Percentiles rank a stretch among this genome's conserved stretches.
phyloP scores from a whole-genome alignment of 1,140 invertebrate species.

The Aphis gossypii region DNA sequence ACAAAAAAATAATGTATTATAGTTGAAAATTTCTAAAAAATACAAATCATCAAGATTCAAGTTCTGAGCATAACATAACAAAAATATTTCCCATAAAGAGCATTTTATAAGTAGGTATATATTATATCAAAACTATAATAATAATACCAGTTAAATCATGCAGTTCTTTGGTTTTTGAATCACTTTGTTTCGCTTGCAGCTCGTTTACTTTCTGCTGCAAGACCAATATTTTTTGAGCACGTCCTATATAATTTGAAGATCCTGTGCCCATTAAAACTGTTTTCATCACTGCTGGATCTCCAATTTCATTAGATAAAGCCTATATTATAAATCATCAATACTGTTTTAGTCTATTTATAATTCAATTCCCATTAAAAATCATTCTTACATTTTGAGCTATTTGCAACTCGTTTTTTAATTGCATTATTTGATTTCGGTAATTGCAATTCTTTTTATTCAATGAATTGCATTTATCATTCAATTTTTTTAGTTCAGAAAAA shows the following conservation, averaged over 20 bases:
- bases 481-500: background rate
- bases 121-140: background rate
- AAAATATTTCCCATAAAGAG: background rate
- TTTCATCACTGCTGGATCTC: background rate
- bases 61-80: no score
- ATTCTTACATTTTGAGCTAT: conserved; percentile 26
- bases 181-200: conserved; percentile 9
- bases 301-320: conserved; percentile 42
- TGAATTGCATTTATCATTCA: background rate
- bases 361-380: background rate
- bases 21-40: no score
- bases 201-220: conserved; percentile 29
- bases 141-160: background rate
- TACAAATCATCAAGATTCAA: no score
- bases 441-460: conserved; percentile 29
- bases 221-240: conserved; percentile 28
- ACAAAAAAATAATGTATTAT: no score
- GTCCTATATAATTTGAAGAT: conserved; percentile 29
- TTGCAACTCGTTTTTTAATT: conserved; percentile 48
- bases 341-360: background rate
- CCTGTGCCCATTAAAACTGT: background rate
- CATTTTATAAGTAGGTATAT: no score
- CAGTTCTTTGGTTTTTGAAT: background rate
- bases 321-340: background rate
- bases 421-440: conserved; percentile 30